These are phyloP conservation scores for Eurytoma californica DNA, from an alignment of 2,888 invertebrate species.

Conservation along the genomic window DNA sequence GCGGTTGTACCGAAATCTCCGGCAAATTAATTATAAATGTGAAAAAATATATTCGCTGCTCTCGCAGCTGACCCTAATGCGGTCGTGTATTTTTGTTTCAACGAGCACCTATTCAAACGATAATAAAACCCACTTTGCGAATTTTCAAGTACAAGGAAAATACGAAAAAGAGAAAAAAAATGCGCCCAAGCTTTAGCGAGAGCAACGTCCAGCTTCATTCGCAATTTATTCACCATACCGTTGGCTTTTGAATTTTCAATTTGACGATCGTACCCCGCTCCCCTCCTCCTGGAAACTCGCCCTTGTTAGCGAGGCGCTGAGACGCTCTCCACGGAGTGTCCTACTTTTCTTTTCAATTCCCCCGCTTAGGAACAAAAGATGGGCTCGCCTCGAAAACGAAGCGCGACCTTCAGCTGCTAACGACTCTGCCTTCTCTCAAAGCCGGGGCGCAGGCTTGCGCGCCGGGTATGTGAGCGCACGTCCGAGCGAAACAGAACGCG, in stretches of 20 bases:
- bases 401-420: conserved; percentile 52
- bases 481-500: conserved; percentile 35
- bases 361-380: conserved; percentile 44
- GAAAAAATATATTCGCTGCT: too few species aligned
- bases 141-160: too few species aligned
- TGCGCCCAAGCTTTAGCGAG: neutral
- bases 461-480: conserved; percentile 9
- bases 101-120: too few species aligned
- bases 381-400: conserved; percentile 37
- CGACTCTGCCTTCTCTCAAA: conserved; percentile 36
- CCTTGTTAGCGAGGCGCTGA: neutral
- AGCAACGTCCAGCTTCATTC: conserved; percentile 4
- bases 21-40: too few species aligned
- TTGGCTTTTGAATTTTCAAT: conserved; percentile 37
- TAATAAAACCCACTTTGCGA: too few species aligned
- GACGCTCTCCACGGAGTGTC: conserved; percentile 28
- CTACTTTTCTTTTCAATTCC: conserved; percentile 50
- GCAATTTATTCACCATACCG: neutral
- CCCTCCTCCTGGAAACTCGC: neutral
- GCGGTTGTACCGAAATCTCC: too few species aligned
- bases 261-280: conserved; percentile 7
- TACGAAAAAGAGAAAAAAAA: neutral
- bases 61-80: too few species aligned
- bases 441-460: neutral
- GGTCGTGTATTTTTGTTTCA: too few species aligned